A percentile compares a stretch with the other conserved stretches of the same genome.
Conservation (phyloP, 2,888 invertebrate genomes). For the Anoplius nigerrimus region DNA sequence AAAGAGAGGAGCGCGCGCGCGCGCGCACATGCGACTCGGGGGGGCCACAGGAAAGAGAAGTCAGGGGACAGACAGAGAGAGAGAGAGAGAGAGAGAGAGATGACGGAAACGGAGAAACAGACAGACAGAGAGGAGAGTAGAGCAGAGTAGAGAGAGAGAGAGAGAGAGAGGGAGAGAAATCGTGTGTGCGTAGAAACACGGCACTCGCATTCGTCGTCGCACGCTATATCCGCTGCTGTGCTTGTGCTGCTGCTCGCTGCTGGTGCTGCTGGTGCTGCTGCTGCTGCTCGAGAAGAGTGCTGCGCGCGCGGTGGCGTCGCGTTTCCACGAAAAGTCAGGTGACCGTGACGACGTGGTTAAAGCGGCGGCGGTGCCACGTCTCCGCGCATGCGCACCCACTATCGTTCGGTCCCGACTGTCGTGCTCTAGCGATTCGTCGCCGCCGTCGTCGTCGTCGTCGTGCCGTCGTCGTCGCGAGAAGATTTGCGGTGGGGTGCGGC, state of each 20-base stretch:
- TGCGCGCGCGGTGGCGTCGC: slow-evolving; percentile 28
- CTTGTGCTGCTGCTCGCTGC: too few species aligned
- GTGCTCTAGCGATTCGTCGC: slow-evolving; percentile 29
- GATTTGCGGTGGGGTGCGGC: slow-evolving; percentile 14
- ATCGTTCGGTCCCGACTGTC: slow-evolving; percentile 18
- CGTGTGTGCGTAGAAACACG: slow-evolving; percentile 14
- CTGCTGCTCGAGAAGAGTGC: slow-evolving; percentile 25
- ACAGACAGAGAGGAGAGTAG: background rate
- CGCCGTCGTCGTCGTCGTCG: too few species aligned
- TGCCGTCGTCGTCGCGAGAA: background rate
- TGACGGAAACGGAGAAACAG: background rate
- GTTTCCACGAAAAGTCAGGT: slow-evolving; percentile 62
- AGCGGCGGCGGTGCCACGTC: slow-evolving; percentile 55
- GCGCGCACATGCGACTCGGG: slow-evolving; percentile 16
- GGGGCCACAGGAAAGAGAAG: background rate
- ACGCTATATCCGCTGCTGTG: slow-evolving; percentile 38
- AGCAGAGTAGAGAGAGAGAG: background rate
- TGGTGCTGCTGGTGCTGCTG: too few species aligned
- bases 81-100: background rate
- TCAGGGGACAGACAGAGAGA: too few species aligned
- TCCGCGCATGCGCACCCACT: slow-evolving; percentile 31
- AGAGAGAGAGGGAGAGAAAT: slow-evolving; percentile 17
- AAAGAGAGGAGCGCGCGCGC: too few species aligned
- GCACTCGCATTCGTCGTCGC: slow-evolving; percentile 31
- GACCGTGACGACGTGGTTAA: slow-evolving; percentile 60